Percentiles rank a stretch among this genome's conserved stretches.
These are phyloP conservation scores for Halesus radiatus DNA, from an alignment of 1,140 invertebrate genomes.

Conservation along the genomic window DNA sequence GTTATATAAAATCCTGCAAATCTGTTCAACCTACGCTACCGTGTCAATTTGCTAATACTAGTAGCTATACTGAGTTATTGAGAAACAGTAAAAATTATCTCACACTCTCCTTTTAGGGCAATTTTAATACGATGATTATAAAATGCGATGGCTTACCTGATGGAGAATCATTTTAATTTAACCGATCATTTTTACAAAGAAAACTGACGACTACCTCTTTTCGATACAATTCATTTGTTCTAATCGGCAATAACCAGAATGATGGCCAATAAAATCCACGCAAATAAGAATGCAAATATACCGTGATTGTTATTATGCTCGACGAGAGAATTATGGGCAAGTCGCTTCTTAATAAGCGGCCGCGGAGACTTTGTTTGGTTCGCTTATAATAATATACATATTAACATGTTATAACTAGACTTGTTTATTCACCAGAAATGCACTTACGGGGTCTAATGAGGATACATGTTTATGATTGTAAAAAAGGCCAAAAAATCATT, in stretches of 20 bases:
- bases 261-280: slow-evolving; percentile 17
- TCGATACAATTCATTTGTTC: background rate
- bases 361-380: background rate
- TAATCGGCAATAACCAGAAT: slow-evolving; percentile 11
- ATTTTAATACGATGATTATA: background rate
- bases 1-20: no score
- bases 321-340: background rate
- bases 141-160: background rate
- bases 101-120: background rate
- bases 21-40: no score
- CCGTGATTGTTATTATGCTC: background rate
- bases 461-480: background rate
- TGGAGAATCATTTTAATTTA: background rate
- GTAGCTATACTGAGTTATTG: slow-evolving; percentile 13
- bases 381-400: background rate
- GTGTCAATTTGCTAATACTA: background rate
- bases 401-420: background rate
- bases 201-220: background rate
- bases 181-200: background rate
- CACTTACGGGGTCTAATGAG: background rate
- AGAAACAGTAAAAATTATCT: background rate
- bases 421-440: background rate
- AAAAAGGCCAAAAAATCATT: background rate
- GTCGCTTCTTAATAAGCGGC: slow-evolving; percentile 41
- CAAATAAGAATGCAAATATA: slow-evolving; percentile 13